Percentiles rank a stretch among this genome's conserved stretches.
Conservation (phyloP, 2,888 invertebrate species). For the Zygogramma bicolorata region DNA sequence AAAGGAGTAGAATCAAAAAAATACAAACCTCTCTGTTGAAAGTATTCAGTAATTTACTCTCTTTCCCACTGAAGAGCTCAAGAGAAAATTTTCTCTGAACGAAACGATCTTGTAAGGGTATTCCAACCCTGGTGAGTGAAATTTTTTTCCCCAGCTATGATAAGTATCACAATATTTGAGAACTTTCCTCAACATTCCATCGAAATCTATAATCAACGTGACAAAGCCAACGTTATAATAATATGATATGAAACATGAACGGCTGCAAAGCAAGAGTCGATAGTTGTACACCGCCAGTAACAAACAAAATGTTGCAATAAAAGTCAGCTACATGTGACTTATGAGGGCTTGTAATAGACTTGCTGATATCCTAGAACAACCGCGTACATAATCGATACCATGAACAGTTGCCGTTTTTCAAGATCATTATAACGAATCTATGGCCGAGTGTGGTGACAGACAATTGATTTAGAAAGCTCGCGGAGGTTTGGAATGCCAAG, state of each 20-base stretch:
- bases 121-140: too few species aligned
- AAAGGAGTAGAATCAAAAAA: too few species aligned
- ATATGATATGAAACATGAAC: background rate
- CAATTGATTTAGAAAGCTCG: background rate
- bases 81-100: too few species aligned
- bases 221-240: too few species aligned
- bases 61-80: too few species aligned
- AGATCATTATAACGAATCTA: background rate
- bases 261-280: background rate
- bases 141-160: too few species aligned
- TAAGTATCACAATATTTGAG: too few species aligned
- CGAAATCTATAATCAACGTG: too few species aligned
- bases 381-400: background rate
- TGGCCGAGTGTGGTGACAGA: background rate
- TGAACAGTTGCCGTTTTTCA: background rate
- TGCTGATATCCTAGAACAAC: background rate
- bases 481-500: background rate
- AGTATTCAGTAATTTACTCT: too few species aligned
- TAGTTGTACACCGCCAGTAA: background rate
- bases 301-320: background rate
- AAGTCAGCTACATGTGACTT: background rate
- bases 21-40: too few species aligned
- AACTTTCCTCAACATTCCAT: too few species aligned
- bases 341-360: background rate
- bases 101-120: too few species aligned